Percentiles rank a stretch among this genome's conserved stretches.
phyloP scores from a whole-genome alignment of 2,113 vertebrate genomes.

The Phocoena phocoena region DNA sequence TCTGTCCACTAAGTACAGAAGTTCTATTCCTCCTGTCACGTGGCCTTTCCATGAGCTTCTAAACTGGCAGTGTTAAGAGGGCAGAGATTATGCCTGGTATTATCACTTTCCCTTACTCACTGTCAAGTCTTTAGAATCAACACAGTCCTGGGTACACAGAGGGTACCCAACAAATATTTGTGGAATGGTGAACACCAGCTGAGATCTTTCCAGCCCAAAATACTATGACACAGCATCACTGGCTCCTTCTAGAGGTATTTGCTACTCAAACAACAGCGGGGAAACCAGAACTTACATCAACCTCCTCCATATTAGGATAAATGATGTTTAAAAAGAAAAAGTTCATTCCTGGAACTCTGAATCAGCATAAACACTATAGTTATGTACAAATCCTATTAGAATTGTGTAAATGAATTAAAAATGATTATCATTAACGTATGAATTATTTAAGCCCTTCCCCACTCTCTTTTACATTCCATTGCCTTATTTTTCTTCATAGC shows the following conservation, averaged over 20 bases:
- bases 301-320: neutral
- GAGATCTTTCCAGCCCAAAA: neutral
- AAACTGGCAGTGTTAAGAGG: too few species aligned
- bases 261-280: neutral
- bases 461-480: neutral
- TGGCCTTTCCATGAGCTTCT: neutral
- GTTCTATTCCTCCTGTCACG: neutral
- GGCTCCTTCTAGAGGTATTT: neutral
- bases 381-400: neutral
- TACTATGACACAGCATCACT: neutral
- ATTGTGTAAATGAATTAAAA: conserved; percentile 1
- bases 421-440: neutral
- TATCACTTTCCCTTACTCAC: neutral
- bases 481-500: neutral
- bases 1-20: neutral
- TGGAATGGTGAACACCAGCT: neutral
- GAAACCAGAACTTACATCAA: neutral
- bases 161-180: neutral
- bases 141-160: neutral
- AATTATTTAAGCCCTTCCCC: neutral
- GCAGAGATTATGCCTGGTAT: neutral
- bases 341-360: neutral
- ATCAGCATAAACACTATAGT: neutral
- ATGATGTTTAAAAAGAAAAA: neutral
- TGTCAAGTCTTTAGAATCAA: neutral